Evolutionary conservation across 2,888 invertebrate genomes (phyloP).

Genomic region (Choristoneura rosaceana): DNA sequence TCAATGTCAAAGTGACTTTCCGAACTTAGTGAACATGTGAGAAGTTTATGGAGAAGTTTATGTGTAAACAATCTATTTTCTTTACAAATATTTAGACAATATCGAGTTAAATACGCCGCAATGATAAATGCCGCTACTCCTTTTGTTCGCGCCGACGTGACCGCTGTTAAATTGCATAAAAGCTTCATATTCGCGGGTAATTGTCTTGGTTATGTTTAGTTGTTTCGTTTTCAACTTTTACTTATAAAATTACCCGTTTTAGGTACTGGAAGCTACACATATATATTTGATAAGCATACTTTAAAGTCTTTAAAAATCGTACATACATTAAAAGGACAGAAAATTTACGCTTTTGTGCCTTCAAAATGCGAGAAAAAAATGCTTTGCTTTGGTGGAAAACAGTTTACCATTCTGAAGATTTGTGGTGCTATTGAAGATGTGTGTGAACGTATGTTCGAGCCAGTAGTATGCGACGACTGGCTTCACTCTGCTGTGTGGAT

Average conservation of each 20-base stretch:
- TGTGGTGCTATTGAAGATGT: conserved; percentile 38
- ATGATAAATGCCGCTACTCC: conserved; percentile 48
- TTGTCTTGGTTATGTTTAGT: conserved; percentile 45
- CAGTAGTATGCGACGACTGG: conserved; percentile 86
- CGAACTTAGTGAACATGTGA: conserved; percentile 7
- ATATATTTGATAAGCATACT: conserved; percentile 61
- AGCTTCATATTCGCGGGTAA: conserved; percentile 79
- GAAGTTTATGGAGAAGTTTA: conserved; percentile 14
- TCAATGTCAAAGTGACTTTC: conserved; percentile 13
- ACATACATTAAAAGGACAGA: conserved; percentile 74
- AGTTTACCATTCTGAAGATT: conserved; percentile 66
- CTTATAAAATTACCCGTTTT: conserved; percentile 48
- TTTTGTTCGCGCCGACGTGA: conserved; percentile 76
- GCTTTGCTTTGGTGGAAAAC: conserved; percentile 86
- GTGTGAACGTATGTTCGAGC: conserved; percentile 51
- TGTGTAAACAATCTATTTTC: conserved; percentile 19
- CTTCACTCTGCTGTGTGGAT: conserved; percentile 86
- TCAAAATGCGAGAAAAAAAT: conserved; percentile 59
- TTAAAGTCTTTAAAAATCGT: conserved; percentile 54
- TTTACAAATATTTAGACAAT: conserved; percentile 15
- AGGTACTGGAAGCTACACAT: conserved; percentile 84
- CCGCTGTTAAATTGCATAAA: conserved; percentile 76
- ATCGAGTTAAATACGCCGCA: conserved; percentile 16
- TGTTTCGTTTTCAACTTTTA: conserved; percentile 32
- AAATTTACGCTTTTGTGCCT: conserved; percentile 84